Conservation (phyloP, 2,113 vertebrate genomes). For the Todiramphus chloris region DNA sequence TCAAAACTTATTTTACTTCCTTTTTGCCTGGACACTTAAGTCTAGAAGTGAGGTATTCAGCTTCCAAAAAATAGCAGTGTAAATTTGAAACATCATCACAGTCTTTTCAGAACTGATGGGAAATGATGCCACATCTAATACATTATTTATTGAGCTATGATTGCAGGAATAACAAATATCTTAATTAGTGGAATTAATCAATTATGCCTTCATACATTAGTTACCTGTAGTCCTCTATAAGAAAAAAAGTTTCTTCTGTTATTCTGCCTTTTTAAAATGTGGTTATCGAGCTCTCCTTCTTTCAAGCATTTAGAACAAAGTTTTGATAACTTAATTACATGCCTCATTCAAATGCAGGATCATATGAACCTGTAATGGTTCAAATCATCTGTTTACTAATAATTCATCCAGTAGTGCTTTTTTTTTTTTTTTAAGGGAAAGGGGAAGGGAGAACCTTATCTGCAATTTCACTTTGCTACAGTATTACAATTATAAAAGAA, state of each 20-base stretch:
- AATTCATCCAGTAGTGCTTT: slow-evolving; percentile 44
- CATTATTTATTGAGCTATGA: slow-evolving; percentile 51
- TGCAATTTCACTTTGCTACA: slow-evolving; percentile 62
- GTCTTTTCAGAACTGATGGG: slow-evolving; percentile 22
- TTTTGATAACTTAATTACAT: slow-evolving; percentile 68
- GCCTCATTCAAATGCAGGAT: slow-evolving; percentile 56
- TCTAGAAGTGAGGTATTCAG: background rate
- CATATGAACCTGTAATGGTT: slow-evolving; percentile 64
- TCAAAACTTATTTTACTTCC: background rate
- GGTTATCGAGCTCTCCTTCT: slow-evolving; percentile 44
- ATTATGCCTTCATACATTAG: slow-evolving; percentile 53
- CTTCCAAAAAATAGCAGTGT: slow-evolving; percentile 2
- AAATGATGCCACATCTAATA: slow-evolving; percentile 12
- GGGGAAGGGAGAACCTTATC: slow-evolving; percentile 66
- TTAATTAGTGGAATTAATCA: slow-evolving; percentile 64
- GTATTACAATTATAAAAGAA: slow-evolving; percentile 69
- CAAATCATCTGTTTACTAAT: slow-evolving; percentile 70
- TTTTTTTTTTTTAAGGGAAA: slow-evolving; percentile 13
- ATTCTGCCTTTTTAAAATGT: slow-evolving; percentile 54
- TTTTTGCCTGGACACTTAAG: background rate
- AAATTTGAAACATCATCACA: background rate
- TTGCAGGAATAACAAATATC: slow-evolving; percentile 65
- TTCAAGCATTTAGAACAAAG: slow-evolving; percentile 63
- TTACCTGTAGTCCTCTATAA: slow-evolving; percentile 25
- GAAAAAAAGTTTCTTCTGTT: slow-evolving; percentile 44